Evolutionary conservation across 2,113 vertebrate genomes (phyloP).

Genomic region (Ochotona curzoniae): DNA sequence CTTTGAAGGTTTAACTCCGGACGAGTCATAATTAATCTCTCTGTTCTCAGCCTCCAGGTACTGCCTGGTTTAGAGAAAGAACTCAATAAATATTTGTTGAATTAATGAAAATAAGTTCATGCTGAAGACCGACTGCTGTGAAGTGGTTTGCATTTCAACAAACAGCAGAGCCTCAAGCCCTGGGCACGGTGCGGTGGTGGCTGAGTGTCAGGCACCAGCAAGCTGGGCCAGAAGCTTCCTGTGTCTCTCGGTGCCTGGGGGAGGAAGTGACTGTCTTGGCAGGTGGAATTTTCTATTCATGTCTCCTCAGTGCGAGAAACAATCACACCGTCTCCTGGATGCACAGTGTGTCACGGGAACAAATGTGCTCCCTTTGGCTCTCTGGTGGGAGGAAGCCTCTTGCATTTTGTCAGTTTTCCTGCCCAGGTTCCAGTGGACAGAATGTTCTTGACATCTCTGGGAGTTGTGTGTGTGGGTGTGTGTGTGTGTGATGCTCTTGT

Average conservation of each 20-base stretch:
- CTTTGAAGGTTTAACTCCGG: slow-evolving; percentile 14
- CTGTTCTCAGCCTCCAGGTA: slow-evolving; percentile 22
- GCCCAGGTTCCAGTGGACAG: slow-evolving; percentile 41
- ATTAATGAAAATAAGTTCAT: slow-evolving; percentile 65
- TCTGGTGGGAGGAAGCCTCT: slow-evolving; percentile 39
- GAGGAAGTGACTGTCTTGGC: slow-evolving; percentile 47
- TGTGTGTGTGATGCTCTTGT: neutral
- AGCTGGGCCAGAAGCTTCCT: slow-evolving; percentile 44
- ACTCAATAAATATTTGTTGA: slow-evolving; percentile 69
- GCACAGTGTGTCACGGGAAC: slow-evolving; percentile 68
- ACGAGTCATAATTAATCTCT: slow-evolving; percentile 56
- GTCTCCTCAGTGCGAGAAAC: slow-evolving; percentile 40
- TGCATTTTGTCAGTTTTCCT: slow-evolving; percentile 21
- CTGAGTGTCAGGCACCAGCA: slow-evolving; percentile 55
- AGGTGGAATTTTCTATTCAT: slow-evolving; percentile 75
- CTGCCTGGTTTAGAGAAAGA: slow-evolving; percentile 45
- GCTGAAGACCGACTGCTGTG: neutral
- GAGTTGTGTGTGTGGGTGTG: neutral
- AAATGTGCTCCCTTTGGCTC: slow-evolving; percentile 66
- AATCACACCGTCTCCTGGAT: slow-evolving; percentile 60
- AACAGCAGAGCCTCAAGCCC: slow-evolving; percentile 45
- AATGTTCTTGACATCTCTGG: neutral
- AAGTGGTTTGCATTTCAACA: slow-evolving; percentile 65
- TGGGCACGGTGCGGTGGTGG: neutral
- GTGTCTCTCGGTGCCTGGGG: slow-evolving; percentile 43